Percentiles rank a stretch among this genome's conserved stretches.
These are phyloP conservation scores for Pherbina coryleti DNA, from an alignment of 2,888 invertebrate genomes.

Conservation along the genomic window DNA sequence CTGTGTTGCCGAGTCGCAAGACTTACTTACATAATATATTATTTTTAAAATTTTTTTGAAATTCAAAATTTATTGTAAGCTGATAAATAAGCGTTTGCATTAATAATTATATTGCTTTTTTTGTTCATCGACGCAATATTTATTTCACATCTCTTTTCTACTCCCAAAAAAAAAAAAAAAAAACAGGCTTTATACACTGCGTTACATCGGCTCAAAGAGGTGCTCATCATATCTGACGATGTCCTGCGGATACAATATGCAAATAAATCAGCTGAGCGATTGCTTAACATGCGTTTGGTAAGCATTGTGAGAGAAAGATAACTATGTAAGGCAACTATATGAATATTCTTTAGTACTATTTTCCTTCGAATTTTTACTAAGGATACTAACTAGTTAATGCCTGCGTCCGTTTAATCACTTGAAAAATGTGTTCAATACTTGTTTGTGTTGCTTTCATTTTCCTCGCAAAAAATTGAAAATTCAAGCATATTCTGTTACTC, in stretches of 20 bases:
- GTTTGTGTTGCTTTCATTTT: too few species aligned
- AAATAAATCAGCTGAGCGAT: slow-evolving; percentile 87
- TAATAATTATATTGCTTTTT: slow-evolving; percentile 4
- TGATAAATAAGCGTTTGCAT: too few species aligned
- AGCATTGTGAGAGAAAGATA: slow-evolving; percentile 60
- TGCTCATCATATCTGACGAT: slow-evolving; percentile 89
- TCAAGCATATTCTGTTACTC: too few species aligned
- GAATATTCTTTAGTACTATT: too few species aligned
- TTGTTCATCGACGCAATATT: not conserved
- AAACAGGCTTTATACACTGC: slow-evolving; percentile 82
- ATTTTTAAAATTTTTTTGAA: too few species aligned
- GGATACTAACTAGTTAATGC: too few species aligned
- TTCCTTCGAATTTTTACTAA: not conserved
- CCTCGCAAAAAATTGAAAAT: too few species aligned
- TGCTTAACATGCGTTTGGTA: slow-evolving; percentile 79
- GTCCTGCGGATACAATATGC: slow-evolving; percentile 88
- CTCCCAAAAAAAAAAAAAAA: too few species aligned
- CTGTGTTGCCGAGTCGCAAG: too few species aligned
- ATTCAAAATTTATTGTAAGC: too few species aligned
- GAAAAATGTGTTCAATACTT: too few species aligned
- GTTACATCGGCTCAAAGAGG: slow-evolving; percentile 87
- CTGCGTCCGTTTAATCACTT: not conserved
- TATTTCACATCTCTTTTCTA: not conserved
- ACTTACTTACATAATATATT: too few species aligned
- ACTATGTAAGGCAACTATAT: not conserved